Base-by-base conservation (phyloP, 2,888 invertebrate genomes). In the Cosmopolites sordidus region DNA sequence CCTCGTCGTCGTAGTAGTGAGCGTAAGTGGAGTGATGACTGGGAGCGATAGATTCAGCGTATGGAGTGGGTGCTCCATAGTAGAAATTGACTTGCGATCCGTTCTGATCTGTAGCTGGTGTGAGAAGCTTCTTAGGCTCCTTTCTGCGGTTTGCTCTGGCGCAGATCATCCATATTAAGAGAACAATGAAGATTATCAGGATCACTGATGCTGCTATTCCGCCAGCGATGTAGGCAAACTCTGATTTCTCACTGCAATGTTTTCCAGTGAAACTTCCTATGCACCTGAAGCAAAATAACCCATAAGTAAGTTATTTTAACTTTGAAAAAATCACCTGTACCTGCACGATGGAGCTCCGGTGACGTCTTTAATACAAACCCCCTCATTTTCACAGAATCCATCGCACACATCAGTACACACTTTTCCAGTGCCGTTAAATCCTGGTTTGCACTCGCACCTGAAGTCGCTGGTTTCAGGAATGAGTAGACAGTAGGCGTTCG, bases 101-200 rank as follows among this genome's bases (percentile, higher is more conserved):
- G 64, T 91, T 92, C 69, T 92, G 91, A 73, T 92, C 92, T 38
- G 90, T 88, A 18, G 92, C 90, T 58, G 91, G 91, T 14, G 89
- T 87, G 15, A 92, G 76, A 68, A 92, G 86, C 76, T 93, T 93
- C 82, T 92, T 92, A 64, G 92, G 92, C 79, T 92, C 92, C 71
- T 89, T 87, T 73, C 88, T 86, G 68, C 88, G 84, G 48, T 87
- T 85, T n/a, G 92, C 86, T 69, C 91, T 87, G 54, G 91, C 93
- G 72, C 95, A 95, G 70, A 95, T 95, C 94, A 95, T 95, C 94
- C 94, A 95, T 64, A 95, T 92, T 48, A 95, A 83, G 59, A 95
- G 80, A 29, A 93, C 92, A 65, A 94, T 84, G 74, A 95, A 85
- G 68, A 95, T 93, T 63, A 94, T 88, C 67, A 95, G 86, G 64